These are phyloP conservation scores for Macquaria australasica DNA, from an alignment of 2,113 vertebrate species.

Conservation along the genomic window DNA sequence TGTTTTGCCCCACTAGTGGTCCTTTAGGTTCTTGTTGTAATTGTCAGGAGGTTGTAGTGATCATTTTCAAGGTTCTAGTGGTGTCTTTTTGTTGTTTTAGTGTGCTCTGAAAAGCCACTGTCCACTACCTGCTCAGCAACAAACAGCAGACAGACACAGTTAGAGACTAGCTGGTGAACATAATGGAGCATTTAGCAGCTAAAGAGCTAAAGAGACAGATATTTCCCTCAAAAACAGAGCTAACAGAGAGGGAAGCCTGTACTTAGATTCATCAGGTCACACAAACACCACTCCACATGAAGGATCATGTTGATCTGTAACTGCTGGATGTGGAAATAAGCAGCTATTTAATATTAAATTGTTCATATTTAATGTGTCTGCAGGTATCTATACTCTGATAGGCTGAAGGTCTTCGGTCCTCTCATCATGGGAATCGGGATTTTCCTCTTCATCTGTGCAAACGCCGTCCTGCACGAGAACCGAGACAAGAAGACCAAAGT, in stretches of 20 bases:
- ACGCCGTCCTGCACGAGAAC: constrained; percentile 95
- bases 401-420: constrained; percentile 94
- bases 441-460: constrained; percentile 98
- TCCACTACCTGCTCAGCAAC: too few relatives aligned
- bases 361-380: neutral
- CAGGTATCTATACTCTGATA: constrained; percentile 93
- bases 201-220: too few relatives aligned
- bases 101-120: neutral
- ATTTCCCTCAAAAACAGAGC: too few relatives aligned
- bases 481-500: constrained; percentile 96
- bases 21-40: neutral
- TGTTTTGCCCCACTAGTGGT: neutral
- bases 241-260: too few relatives aligned
- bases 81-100: neutral
- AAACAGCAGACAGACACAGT: too few relatives aligned
- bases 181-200: neutral
- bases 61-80: neutral
- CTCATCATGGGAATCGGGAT: constrained; percentile 98
- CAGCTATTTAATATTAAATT: too few relatives aligned
- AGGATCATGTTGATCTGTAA: too few relatives aligned
- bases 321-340: too few relatives aligned
- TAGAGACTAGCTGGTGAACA: neutral
- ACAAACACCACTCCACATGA: too few relatives aligned
- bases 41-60: neutral
- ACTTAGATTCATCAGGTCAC: too few relatives aligned